Conservation (phyloP, 1,140 invertebrate genomes). For the Ericerus pela region DNA sequence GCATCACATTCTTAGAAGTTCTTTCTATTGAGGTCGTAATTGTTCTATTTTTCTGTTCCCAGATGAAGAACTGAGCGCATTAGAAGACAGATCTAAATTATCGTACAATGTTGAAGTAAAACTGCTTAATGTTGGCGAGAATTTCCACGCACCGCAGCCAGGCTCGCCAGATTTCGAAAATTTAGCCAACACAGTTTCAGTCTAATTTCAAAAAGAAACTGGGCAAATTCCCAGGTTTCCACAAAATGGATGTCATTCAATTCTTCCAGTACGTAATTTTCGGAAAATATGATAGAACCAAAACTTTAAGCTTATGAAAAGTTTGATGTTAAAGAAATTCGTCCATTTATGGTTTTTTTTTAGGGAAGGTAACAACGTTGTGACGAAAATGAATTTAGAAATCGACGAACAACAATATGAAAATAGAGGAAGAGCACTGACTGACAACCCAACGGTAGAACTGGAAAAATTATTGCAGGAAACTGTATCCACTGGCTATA, state of each 20-base stretch:
- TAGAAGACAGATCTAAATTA: conserved; percentile 42
- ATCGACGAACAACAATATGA: conserved; percentile 46
- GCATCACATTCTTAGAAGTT: no score
- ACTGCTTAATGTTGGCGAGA: conserved; percentile 56
- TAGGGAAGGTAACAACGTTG: conserved; percentile 40
- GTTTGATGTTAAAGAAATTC: no score
- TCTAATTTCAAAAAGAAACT: conserved; percentile 42
- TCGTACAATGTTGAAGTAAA: conserved; percentile 57
- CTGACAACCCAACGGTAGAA: conserved; percentile 21
- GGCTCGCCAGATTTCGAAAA: conserved; percentile 55
- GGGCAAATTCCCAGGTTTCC: conserved; percentile 51
- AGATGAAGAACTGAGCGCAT: conserved; percentile 21
- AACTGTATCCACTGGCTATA: conserved; percentile 48
- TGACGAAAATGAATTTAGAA: conserved; percentile 48
- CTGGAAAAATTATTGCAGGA: conserved; percentile 37
- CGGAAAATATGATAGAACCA: no score
- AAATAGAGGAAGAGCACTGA: conserved; percentile 36
- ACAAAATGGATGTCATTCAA: conserved; percentile 47
- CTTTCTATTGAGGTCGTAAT: no score
- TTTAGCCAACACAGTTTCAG: conserved; percentile 47
- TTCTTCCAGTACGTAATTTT: conserved; percentile 47
- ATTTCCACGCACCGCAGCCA: conserved; percentile 49
- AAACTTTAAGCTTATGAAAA: no score
- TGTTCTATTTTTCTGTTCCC: no score
- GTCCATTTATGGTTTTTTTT: no score